Evolutionary conservation across 2,797 vertebrate species (phyloP).

Genomic region (Gymnoscopelus microlampas): DNA sequence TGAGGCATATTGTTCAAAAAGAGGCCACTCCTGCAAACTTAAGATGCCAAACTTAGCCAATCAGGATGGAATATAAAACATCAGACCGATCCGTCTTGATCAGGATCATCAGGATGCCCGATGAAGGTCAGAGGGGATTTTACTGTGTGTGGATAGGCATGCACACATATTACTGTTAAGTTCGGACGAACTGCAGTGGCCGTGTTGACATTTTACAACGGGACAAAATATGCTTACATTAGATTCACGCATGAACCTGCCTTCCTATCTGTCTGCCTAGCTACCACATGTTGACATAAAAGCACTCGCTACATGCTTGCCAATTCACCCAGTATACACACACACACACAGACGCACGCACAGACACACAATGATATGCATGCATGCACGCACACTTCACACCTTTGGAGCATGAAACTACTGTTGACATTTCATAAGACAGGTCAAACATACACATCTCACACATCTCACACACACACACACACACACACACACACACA

Average conservation of each 20-base stretch:
- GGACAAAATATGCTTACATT: conserved; percentile 25
- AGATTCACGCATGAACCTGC: conserved; percentile 26
- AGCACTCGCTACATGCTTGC: conserved; percentile 36
- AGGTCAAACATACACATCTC: not conserved
- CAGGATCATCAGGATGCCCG: too few relatives aligned
- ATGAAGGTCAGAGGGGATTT: too few relatives aligned
- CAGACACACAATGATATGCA: not conserved
- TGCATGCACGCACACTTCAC: conserved; percentile 14
- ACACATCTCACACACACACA: not conserved
- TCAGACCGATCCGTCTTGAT: too few relatives aligned
- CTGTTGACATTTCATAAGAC: conserved; percentile 35
- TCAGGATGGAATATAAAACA: too few relatives aligned
- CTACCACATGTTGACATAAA: conserved; percentile 19
- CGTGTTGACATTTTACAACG: conserved; percentile 23
- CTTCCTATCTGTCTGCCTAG: conserved; percentile 7
- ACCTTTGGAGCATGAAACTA: conserved; percentile 16
- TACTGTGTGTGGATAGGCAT: not conserved
- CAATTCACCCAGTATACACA: conserved; percentile 33
- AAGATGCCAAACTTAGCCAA: too few relatives aligned
- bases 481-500: not conserved
- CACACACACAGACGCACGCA: conserved; percentile 6
- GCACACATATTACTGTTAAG: not conserved
- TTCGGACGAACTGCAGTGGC: conserved; percentile 11
- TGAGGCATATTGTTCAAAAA: too few relatives aligned
- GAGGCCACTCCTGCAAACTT: too few relatives aligned